Evolutionary conservation across 92 coral and sea anemone species (phyloP).

Genomic region (Phymanthus crucifer): DNA sequence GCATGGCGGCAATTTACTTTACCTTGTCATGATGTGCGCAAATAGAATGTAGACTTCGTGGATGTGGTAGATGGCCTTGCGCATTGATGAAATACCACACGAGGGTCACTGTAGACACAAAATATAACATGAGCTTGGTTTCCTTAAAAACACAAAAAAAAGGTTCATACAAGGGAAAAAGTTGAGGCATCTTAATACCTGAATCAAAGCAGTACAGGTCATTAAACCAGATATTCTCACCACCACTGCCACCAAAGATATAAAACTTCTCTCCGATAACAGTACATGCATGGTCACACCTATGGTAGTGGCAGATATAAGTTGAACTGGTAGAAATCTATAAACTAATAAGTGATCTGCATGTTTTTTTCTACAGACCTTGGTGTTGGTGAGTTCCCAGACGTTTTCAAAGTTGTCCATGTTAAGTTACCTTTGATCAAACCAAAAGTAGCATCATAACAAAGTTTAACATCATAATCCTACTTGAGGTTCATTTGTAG

Average conservation of each 20-base stretch:
- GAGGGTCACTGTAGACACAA: conserved; percentile 58
- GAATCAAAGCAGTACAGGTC: conserved; percentile 81
- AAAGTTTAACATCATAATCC: background rate
- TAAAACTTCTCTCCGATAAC: conserved; percentile 83
- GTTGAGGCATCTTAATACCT: conserved; percentile 39
- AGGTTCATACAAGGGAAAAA: too few relatives aligned
- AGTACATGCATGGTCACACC: conserved; percentile 84
- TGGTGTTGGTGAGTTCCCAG: conserved; percentile 73
- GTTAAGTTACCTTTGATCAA: conserved; percentile 66
- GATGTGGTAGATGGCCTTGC: conserved; percentile 66
- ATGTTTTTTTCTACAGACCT: conserved; percentile 27
- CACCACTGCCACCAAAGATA: conserved; percentile 83
- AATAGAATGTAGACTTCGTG: conserved; percentile 74
- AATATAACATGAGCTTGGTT: background rate
- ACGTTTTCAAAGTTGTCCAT: conserved; percentile 73
- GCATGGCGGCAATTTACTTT: background rate
- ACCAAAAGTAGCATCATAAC: background rate
- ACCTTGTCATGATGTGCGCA: conserved; percentile 85
- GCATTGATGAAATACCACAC: conserved; percentile 70
- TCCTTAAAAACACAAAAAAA: too few relatives aligned
- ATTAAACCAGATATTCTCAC: conserved; percentile 66
- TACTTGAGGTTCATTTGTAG: background rate
- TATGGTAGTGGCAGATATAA: background rate
- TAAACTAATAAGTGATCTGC: too few relatives aligned
- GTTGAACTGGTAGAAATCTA: background rate